Conservation (phyloP, 2,113 vertebrate species). For the Seriola dumerili region DNA sequence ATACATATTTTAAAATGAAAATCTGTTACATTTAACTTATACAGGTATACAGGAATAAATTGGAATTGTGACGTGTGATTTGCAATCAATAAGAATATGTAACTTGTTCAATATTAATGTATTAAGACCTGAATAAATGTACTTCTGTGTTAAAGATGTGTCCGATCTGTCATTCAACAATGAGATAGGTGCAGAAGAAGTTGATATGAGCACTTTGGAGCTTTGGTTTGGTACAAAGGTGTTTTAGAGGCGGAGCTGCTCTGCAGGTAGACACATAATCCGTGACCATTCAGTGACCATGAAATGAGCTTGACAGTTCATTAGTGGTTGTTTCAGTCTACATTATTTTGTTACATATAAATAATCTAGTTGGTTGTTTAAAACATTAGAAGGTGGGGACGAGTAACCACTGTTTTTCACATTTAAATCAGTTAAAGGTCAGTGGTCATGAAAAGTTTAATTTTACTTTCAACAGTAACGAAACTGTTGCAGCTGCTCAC, state of each 20-base stretch:
- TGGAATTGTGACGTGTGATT: conserved; percentile 84
- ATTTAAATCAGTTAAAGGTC: too few species aligned
- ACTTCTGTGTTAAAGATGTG: conserved; percentile 74
- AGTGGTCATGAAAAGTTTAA: too few species aligned
- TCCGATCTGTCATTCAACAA: conserved; percentile 31
- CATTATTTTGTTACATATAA: background rate
- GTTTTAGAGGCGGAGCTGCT: too few species aligned
- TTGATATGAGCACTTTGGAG: background rate
- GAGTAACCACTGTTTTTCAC: too few species aligned
- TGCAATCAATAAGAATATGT: conserved; percentile 86
- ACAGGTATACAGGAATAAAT: conserved; percentile 85
- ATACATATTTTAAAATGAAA: conserved; percentile 85
- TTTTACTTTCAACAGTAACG: too few species aligned
- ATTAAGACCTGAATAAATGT: conserved; percentile 87
- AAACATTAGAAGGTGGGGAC: background rate
- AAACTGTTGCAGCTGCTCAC: too few species aligned
- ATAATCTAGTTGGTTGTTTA: background rate
- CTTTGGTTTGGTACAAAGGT: too few species aligned
- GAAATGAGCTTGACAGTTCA: too few species aligned
- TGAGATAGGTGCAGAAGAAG: background rate
- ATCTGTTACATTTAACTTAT: conserved; percentile 93
- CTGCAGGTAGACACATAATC: too few species aligned
- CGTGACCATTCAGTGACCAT: too few species aligned
- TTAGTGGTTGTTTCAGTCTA: background rate
- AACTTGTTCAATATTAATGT: conserved; percentile 86